Conservation (phyloP, 2,797 vertebrate species). For the Pipistrellus pygmaeus region DNA sequence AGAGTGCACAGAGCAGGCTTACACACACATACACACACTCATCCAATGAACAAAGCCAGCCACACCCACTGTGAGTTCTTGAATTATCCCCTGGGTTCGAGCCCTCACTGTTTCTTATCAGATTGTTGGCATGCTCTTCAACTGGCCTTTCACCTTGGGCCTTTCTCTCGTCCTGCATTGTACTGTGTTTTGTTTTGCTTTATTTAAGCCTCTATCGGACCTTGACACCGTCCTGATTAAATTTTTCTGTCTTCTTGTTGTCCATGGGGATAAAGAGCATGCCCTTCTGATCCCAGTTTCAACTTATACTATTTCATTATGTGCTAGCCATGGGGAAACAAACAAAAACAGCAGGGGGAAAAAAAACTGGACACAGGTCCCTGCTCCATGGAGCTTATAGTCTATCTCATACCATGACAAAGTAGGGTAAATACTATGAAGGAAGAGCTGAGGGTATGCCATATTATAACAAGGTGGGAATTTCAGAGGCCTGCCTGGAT, state of each 20-base stretch:
- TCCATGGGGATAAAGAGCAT: neutral
- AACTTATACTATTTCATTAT: neutral
- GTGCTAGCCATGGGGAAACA: neutral
- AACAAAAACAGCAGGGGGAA: neutral
- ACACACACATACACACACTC: too few relatives aligned
- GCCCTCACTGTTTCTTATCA: neutral
- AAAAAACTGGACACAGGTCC: neutral
- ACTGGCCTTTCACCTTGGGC: neutral
- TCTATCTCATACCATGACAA: neutral
- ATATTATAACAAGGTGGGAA: neutral
- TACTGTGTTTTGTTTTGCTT: neutral
- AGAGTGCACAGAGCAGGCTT: neutral
- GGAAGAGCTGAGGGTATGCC: neutral
- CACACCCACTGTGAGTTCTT: neutral
- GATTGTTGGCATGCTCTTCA: neutral
- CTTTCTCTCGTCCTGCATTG: neutral
- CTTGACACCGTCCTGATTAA: constrained; percentile 5
- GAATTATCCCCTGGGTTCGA: neutral
- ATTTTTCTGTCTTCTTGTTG: neutral
- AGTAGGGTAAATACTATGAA: neutral
- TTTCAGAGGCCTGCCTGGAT: neutral
- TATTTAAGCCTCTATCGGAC: neutral
- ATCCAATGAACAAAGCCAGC: neutral
- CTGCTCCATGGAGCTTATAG: neutral
- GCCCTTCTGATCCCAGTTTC: neutral